These are phyloP conservation scores for Nothoprocta pentlandii DNA, from an alignment of 2,113 vertebrate genomes.

Conservation along the genomic window DNA sequence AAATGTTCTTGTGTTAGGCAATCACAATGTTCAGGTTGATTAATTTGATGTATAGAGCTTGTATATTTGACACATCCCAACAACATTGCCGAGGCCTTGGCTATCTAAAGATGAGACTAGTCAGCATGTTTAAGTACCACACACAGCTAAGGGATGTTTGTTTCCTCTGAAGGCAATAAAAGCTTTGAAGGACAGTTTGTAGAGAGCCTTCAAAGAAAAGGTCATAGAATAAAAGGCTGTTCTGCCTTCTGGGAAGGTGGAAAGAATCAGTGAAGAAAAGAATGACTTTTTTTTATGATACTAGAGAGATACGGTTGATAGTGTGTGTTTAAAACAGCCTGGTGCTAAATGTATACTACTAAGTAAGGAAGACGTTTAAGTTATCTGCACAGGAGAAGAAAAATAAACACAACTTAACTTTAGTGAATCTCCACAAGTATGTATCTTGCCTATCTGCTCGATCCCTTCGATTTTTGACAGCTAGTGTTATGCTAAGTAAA, in stretches of 20 bases:
- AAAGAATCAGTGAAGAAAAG: not conserved
- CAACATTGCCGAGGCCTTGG: not conserved
- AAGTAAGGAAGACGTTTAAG: not conserved
- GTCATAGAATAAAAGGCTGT: not conserved
- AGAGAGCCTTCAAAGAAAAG: not conserved
- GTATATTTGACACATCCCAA: not conserved
- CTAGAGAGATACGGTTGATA: not conserved
- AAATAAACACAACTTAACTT: not conserved
- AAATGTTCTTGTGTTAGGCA: not conserved
- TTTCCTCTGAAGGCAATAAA: not conserved
- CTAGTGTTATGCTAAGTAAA: not conserved
- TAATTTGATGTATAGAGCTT: not conserved
- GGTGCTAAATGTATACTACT: not conserved
- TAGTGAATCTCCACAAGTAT: not conserved
- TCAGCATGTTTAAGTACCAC: not conserved
- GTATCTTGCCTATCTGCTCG: not conserved
- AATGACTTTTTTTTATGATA: not conserved
- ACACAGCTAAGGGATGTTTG: not conserved
- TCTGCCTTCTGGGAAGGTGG: not conserved
- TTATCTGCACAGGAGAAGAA: not conserved
- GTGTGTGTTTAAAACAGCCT: not conserved
- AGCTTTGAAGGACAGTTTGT: not conserved
- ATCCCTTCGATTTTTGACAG: conserved; percentile 13
- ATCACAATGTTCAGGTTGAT: not conserved
- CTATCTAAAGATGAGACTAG: not conserved